Conservation (phyloP, 2,797 vertebrate genomes). For the Sternotherus odoratus region DNA sequence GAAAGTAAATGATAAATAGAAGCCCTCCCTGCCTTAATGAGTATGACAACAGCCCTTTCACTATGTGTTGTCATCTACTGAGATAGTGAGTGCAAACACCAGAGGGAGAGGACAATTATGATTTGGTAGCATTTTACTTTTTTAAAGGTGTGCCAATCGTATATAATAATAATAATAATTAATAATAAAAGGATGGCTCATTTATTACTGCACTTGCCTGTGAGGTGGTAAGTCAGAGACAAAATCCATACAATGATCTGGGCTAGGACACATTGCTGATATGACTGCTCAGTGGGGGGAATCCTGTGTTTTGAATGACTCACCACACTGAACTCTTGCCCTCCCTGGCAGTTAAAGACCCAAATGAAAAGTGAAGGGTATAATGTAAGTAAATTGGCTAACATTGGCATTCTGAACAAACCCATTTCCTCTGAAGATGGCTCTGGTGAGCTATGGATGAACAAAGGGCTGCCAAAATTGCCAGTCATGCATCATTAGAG, state of each 20-base stretch:
- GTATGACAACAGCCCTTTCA: not conserved
- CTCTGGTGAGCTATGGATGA: accelerated
- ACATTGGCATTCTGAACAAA: slow-evolving; percentile 1
- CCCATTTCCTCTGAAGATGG: not conserved
- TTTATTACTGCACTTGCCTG: not conserved
- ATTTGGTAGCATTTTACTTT: not conserved
- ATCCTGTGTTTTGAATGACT: not conserved
- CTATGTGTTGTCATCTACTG: not conserved
- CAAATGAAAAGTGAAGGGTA: not conserved
- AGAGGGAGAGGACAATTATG: not conserved
- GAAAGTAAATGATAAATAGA: not conserved
- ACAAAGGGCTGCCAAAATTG: not conserved
- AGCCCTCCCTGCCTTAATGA: not conserved
- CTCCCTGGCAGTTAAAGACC: not conserved
- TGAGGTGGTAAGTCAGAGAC: not conserved
- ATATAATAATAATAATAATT: too few relatives aligned
- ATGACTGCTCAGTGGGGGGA: accelerated
- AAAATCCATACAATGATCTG: not conserved
- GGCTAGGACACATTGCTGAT: not conserved
- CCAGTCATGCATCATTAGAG: not conserved
- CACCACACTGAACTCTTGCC: not conserved
- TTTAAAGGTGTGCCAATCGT: not conserved
- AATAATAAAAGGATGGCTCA: accelerated
- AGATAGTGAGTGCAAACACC: not conserved
- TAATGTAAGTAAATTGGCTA: not conserved